Evolutionary conservation across 2,888 invertebrate species (phyloP).

Genomic region (Acleris emargana): DNA sequence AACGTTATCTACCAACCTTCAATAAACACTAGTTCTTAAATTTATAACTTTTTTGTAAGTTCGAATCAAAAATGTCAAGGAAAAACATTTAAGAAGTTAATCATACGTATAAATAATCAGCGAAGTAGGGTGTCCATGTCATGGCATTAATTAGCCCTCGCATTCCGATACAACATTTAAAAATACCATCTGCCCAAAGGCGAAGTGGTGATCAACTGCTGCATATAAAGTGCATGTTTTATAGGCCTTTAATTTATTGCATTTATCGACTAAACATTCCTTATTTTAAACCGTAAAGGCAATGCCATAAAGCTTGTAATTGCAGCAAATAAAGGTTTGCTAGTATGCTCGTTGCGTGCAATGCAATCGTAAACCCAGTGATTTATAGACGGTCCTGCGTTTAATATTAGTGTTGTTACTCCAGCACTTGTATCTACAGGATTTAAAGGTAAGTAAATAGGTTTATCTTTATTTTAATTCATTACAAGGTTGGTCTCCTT

Average conservation of each 20-base stretch:
- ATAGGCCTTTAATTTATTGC: constrained; percentile 27
- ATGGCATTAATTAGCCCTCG: constrained; percentile 25
- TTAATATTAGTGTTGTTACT: constrained; percentile 13
- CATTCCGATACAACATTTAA: constrained; percentile 18
- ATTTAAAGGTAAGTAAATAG: not conserved
- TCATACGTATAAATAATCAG: constrained; percentile 10
- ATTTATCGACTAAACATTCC: not conserved
- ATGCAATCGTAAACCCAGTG: constrained; percentile 28
- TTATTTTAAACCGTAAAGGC: constrained; percentile 6
- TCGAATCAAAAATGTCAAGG: constrained; percentile 2
- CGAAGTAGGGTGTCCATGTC: constrained; percentile 28
- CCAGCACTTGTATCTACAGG: not conserved
- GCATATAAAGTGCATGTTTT: constrained; percentile 37
- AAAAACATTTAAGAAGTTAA: constrained; percentile 2
- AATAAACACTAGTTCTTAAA: too few species aligned
- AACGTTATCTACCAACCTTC: too few species aligned
- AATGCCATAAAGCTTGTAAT: not conserved
- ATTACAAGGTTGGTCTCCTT: too few species aligned
- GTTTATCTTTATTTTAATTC: too few species aligned
- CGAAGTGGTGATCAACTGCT: constrained; percentile 25
- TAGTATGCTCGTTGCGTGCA: constrained; percentile 16
- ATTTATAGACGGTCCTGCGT: constrained; percentile 22
- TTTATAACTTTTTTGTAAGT: not conserved
- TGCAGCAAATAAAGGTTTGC: not conserved
- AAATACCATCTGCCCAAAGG: constrained; percentile 36